Evolutionary conservation across 2,113 vertebrate species (phyloP), one percentile per base, ranked within the genome.

Genomic region (Actinemys pallida): DNA sequence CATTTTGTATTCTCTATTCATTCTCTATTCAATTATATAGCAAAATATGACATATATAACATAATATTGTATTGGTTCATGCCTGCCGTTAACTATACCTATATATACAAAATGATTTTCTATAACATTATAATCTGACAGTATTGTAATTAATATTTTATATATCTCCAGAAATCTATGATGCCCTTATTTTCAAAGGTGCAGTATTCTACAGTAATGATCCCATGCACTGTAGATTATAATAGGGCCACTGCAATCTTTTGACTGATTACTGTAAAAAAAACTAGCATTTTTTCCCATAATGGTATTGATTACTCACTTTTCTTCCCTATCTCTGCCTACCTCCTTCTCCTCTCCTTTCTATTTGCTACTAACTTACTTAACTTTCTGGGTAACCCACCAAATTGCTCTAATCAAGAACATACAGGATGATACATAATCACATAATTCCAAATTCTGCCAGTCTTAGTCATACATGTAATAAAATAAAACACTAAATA

Each of bases 11-110:
- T 62, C 59, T 65, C 24, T 52, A 52, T 52, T 4, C 86, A 14
- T 39, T 90, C 78, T 84, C 80, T 75, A 11, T 42, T 83, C 52
- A 62, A 89, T 72, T 50, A 80, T 52, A 54, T 80, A 75, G 89
- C 76, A 79, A 35, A 31, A 80, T 52, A 35, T 52, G 22, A 25
- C 29, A 7, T 47, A 79, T 24, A 47, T 86, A 86, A 80, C 13
- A 1, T 2, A 3, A 1, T 27, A 87, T 39, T 89, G 78, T 2
- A 4, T 56, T 78, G 72, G 72, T 80, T 24, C n/a, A 42, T 57
- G 84, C 69, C 50, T 75, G 54, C 72, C 39, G 29, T 4, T 42
- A 25, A 75, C 20, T 42, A 24, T 75, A 39, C 75, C 75, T 65
- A 78, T 65, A 49, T 69, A 42, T 62, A 24, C 31, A 76, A 50